Evolutionary conservation across 2,888 invertebrate genomes (phyloP).

Genomic region (Pseudococcus viburni): DNA sequence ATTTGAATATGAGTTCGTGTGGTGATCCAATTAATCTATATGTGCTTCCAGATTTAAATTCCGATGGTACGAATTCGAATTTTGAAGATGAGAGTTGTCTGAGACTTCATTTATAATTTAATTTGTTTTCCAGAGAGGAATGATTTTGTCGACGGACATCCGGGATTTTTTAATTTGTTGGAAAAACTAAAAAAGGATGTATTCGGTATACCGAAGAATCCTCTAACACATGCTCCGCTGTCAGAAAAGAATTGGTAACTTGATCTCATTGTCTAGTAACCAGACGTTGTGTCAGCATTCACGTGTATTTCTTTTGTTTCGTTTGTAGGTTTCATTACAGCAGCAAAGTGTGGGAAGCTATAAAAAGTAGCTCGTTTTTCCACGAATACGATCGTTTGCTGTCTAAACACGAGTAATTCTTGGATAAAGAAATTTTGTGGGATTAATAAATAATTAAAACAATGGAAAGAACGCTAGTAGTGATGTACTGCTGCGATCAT

Average conservation of each 20-base stretch:
- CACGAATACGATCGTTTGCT: conserved; percentile 87
- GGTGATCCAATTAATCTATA: conserved; percentile 80
- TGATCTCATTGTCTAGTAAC: conserved; percentile 16
- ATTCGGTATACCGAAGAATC: conserved; percentile 79
- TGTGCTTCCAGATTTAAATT: conserved; percentile 77
- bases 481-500: conserved; percentile 42
- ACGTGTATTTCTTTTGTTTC: neutral
- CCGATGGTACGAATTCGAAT: conserved; percentile 70
- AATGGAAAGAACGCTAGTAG: conserved; percentile 44
- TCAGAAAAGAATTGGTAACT: conserved; percentile 85
- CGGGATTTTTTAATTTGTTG: conserved; percentile 78
- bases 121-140: conserved; percentile 73
- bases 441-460: conserved; percentile 21
- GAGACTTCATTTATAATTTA: neutral
- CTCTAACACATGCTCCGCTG: conserved; percentile 81
- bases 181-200: conserved; percentile 80
- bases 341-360: conserved; percentile 86
- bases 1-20: conserved; percentile 74
- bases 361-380: conserved; percentile 87
- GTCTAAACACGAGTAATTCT: conserved; percentile 73
- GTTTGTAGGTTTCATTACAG: conserved; percentile 80
- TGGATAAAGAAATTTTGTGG: conserved; percentile 33
- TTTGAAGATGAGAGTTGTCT: neutral
- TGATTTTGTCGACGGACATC: conserved; percentile 76
- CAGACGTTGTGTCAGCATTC: neutral